These are phyloP conservation scores for Plebejus melissa DNA, from an alignment of 2,888 invertebrate genomes.

Conservation along the genomic window DNA sequence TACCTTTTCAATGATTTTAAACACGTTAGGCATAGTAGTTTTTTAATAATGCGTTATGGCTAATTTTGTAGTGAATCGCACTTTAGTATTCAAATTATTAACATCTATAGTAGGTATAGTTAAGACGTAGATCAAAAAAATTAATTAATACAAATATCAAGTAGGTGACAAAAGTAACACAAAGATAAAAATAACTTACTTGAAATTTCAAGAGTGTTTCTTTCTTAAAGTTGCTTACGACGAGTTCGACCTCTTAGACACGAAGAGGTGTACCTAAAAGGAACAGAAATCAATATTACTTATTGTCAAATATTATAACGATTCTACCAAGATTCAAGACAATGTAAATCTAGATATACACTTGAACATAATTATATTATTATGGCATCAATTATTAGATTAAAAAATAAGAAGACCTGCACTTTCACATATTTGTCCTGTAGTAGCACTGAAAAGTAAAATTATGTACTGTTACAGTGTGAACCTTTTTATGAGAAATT, in stretches of 20 bases:
- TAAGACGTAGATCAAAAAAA: neutral
- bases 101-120: too few relatives aligned
- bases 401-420: too few relatives aligned
- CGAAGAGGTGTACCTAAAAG: constrained; percentile 18
- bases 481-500: neutral
- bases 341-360: too few relatives aligned
- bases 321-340: neutral
- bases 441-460: neutral
- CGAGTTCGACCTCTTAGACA: constrained; percentile 2
- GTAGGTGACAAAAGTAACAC: neutral
- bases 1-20: too few relatives aligned
- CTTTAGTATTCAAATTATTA: too few relatives aligned
- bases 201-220: neutral
- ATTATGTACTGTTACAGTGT: neutral
- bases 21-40: too few relatives aligned
- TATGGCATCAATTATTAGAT: too few relatives aligned
- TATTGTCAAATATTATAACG: neutral
- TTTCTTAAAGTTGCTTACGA: neutral
- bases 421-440: too few relatives aligned
- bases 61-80: neutral
- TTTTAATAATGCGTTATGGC: neutral
- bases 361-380: too few relatives aligned
- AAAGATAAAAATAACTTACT: neutral
- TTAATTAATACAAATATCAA: neutral
- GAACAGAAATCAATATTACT: neutral